Evolutionary conservation across 2,113 vertebrate genomes (phyloP).

Genomic region (Synchiropus splendidus): DNA sequence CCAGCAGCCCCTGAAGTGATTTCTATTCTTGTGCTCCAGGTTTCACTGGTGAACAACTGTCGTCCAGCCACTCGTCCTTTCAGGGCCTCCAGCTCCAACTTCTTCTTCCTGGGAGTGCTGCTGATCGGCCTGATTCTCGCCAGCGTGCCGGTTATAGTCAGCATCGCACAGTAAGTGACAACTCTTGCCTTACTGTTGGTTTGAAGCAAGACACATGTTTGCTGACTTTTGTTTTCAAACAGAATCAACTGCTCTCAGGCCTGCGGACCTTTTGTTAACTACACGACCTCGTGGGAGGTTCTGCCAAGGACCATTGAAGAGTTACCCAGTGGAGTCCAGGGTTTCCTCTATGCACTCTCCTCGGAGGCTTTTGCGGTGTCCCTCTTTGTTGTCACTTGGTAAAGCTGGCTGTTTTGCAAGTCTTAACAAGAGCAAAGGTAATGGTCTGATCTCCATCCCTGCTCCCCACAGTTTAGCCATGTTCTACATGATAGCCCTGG

Average conservation of each 20-base stretch:
- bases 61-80: conserved; percentile 77
- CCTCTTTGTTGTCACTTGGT: conserved; percentile 88
- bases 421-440: not conserved
- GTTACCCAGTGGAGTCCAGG: conserved; percentile 57
- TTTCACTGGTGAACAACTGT: conserved; percentile 76
- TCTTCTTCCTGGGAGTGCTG: conserved; percentile 86
- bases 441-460: not conserved
- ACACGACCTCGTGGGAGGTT: conserved; percentile 76
- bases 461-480: conserved; percentile 78
- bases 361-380: conserved; percentile 88
- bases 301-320: conserved; percentile 56
- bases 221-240: conserved; percentile 8
- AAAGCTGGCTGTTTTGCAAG: conserved; percentile 23
- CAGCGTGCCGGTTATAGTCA: conserved; percentile 74
- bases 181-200: no score
- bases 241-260: conserved; percentile 83
- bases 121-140: conserved; percentile 83
- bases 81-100: conserved; percentile 87
- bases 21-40: conserved; percentile 43
- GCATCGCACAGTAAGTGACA: conserved; percentile 76
- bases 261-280: conserved; percentile 84
- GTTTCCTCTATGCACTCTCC: conserved; percentile 61
- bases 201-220: no score
- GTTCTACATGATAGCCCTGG: conserved; percentile 88
- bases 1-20: not conserved